Percentiles rank a stretch among this genome's conserved stretches.
Conservation (phyloP, 1,140 invertebrate species). For the Lepidurus couesii region DNA sequence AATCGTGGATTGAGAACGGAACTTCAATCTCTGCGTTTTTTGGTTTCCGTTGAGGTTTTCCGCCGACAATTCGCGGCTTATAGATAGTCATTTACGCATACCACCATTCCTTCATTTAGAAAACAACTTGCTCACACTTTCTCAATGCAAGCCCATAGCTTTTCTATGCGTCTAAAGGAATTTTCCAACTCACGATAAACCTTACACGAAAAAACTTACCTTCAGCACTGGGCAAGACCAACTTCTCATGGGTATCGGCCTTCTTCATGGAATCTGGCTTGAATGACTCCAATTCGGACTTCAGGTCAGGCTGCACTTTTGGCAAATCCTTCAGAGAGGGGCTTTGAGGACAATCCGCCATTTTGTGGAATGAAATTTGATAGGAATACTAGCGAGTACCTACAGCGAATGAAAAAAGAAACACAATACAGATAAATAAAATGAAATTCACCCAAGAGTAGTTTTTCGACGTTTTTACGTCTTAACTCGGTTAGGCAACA, state of each 20-base stretch:
- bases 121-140: too few species aligned
- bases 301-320: conserved; percentile 78
- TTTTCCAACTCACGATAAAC: not conserved
- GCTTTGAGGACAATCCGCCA: conserved; percentile 46
- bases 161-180: too few species aligned
- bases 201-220: conserved; percentile 50
- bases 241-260: conserved; percentile 77
- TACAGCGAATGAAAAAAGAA: not conserved
- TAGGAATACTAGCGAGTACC: not conserved
- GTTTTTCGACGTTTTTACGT: not conserved
- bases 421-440: not conserved
- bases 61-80: not conserved
- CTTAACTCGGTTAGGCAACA: too few species aligned
- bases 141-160: too few species aligned
- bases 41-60: not conserved
- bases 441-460: not conserved
- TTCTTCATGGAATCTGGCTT: conserved; percentile 75
- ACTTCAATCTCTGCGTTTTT: not conserved
- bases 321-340: conserved; percentile 80
- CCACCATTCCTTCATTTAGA: not conserved
- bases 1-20: not conserved
- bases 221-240: conserved; percentile 77
- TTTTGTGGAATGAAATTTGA: conserved; percentile 32
- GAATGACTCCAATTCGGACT: conserved; percentile 80
- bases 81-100: not conserved